These are phyloP conservation scores for Capitella teleta DNA, from an alignment of 1,140 invertebrate species.

Conservation along the genomic window DNA sequence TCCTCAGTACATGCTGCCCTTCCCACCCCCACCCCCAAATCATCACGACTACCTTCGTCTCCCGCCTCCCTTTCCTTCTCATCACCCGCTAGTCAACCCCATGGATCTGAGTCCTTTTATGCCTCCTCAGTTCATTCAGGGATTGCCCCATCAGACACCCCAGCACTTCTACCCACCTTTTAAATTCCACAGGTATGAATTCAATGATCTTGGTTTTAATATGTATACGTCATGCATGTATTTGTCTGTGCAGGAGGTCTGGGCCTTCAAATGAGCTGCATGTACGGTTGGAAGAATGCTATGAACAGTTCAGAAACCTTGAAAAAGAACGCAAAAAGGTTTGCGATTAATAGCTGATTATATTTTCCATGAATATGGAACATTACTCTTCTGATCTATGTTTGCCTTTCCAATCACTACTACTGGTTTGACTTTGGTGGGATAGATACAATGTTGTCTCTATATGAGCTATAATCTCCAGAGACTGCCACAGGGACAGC, in stretches of 20 bases:
- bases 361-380: background rate
- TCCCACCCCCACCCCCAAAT: too few relatives aligned
- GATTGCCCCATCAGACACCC: too few relatives aligned
- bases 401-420: background rate
- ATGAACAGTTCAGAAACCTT: conserved; percentile 68
- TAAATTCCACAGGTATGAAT: too few relatives aligned
- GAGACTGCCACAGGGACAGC: too few relatives aligned
- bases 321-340: conserved; percentile 71
- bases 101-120: too few relatives aligned
- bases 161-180: too few relatives aligned
- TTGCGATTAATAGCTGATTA: background rate
- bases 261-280: conserved; percentile 59
- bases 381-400: background rate
- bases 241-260: conserved; percentile 27
- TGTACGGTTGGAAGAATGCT: conserved; percentile 64
- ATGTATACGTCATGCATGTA: background rate
- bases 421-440: background rate
- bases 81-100: too few relatives aligned
- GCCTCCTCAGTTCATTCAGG: too few relatives aligned
- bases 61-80: too few relatives aligned
- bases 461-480: too few relatives aligned
- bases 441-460: background rate
- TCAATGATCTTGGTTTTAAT: conserved; percentile 1
- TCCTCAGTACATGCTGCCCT: too few relatives aligned
- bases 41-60: too few relatives aligned